Evolutionary conservation across 2,888 invertebrate genomes (phyloP).

Genomic region (Ormia ochracea): DNA sequence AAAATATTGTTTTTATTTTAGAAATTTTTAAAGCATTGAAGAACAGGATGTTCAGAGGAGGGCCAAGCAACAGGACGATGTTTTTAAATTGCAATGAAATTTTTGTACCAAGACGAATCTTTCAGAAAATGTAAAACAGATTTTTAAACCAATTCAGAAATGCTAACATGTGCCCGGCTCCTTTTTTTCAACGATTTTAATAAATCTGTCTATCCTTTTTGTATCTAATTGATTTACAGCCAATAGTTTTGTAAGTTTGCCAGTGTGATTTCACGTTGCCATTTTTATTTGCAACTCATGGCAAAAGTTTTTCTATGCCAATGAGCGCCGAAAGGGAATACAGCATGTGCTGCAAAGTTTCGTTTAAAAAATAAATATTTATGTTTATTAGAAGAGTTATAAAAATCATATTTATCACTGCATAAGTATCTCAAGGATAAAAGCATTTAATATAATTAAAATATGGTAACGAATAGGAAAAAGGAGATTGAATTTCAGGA

Average conservation of each 20-base stretch:
- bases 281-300: neutral
- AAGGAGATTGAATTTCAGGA: neutral
- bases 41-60: no score
- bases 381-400: slow-evolving; percentile 1
- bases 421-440: neutral
- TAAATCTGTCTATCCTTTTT: neutral
- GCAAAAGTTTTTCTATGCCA: neutral
- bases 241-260: slow-evolving; percentile 2
- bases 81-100: no score
- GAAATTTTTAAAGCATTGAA: no score
- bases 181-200: neutral
- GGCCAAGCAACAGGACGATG: no score
- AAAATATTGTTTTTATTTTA: no score
- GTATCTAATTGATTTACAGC: slow-evolving; percentile 1
- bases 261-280: neutral
- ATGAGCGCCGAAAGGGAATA: neutral
- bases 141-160: no score
- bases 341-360: slow-evolving; percentile 1
- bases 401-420: neutral
- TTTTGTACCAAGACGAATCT: no score
- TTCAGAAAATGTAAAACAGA: no score
- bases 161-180: neutral
- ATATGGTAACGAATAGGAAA: neutral
- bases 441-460: slow-evolving; percentile 22
- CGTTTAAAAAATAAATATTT: slow-evolving; percentile 5